A percentile compares a stretch with the other conserved stretches of the same genome.
Evolutionary conservation across 2,113 vertebrate species (phyloP).

Genomic region (Poicephalus meyeri): DNA sequence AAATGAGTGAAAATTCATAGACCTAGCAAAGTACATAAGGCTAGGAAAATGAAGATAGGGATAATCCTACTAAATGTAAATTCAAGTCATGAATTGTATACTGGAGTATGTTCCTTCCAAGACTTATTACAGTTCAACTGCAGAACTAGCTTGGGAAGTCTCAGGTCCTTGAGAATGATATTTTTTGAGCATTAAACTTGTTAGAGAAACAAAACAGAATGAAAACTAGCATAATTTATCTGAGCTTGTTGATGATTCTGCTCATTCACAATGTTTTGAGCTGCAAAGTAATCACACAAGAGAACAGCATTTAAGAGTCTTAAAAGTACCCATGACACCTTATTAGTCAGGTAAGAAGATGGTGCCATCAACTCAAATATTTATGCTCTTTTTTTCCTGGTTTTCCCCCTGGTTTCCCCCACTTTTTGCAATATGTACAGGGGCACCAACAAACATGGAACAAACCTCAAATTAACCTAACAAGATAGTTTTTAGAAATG

Average conservation of each 20-base stretch:
- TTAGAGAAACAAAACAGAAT: not conserved
- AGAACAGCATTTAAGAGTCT: not conserved
- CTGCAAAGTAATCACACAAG: not conserved
- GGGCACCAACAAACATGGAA: not conserved
- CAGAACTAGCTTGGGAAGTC: not conserved
- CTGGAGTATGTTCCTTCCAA: not conserved
- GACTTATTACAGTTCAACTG: not conserved
- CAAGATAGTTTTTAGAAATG: not conserved
- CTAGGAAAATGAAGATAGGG: not conserved
- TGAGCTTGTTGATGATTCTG: slow-evolving; percentile 6
- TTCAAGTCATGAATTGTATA: not conserved
- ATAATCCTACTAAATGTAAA: not conserved
- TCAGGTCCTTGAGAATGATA: not conserved
- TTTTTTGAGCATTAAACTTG: not conserved
- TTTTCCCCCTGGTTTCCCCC: not conserved
- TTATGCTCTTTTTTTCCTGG: not conserved
- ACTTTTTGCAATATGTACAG: not conserved
- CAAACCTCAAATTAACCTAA: slow-evolving; percentile 49
- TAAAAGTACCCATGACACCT: slow-evolving; percentile 12
- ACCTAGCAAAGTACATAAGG: not conserved
- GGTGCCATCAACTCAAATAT: not conserved
- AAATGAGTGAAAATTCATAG: not conserved
- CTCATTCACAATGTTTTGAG: slow-evolving; percentile 2
- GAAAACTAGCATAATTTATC: not conserved
- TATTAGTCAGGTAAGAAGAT: slow-evolving; percentile 31